Evolutionary conservation across 2,113 vertebrate genomes (phyloP).

Genomic region (Amphiprion percula): DNA sequence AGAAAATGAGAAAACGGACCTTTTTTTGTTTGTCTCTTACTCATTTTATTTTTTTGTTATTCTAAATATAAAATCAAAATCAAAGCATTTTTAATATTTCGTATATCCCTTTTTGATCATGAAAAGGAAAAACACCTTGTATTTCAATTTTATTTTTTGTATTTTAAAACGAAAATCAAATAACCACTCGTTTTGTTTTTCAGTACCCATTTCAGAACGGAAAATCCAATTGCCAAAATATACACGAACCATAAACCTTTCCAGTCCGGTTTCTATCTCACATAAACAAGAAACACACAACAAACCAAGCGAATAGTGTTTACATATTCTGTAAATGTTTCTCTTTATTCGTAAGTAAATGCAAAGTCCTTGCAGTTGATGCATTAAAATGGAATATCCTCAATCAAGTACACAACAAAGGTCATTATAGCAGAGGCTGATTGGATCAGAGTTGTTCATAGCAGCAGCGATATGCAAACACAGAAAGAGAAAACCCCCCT

Average conservation of each 20-base stretch:
- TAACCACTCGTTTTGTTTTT: too few relatives aligned
- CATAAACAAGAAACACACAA: constrained; percentile 43
- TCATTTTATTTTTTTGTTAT: too few relatives aligned
- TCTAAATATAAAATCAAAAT: too few relatives aligned
- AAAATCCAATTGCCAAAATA: too few relatives aligned
- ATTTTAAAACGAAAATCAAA: too few relatives aligned
- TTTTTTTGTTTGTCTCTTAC: too few relatives aligned
- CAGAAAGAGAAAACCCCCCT: constrained; percentile 50
- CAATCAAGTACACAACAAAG: constrained; percentile 79
- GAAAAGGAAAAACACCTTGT: too few relatives aligned
- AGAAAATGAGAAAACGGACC: too few relatives aligned
- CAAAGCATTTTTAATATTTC: too few relatives aligned
- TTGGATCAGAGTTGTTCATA: constrained; percentile 75
- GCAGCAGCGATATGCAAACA: constrained; percentile 81
- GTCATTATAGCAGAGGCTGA: constrained; percentile 78
- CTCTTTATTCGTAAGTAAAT: constrained; percentile 86
- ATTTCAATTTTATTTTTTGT: too few relatives aligned
- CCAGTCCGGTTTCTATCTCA: background rate
- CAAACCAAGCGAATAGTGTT: constrained; percentile 36
- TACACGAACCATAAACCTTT: background rate
- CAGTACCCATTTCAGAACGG: too few relatives aligned
- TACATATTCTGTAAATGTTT: constrained; percentile 81
- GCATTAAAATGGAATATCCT: constrained; percentile 79
- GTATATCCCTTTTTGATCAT: too few relatives aligned
- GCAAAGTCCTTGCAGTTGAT: constrained; percentile 82